These are phyloP conservation scores for Lissocephala sabroskyi DNA, from an alignment of 2,888 invertebrate genomes.

Conservation along the genomic window DNA sequence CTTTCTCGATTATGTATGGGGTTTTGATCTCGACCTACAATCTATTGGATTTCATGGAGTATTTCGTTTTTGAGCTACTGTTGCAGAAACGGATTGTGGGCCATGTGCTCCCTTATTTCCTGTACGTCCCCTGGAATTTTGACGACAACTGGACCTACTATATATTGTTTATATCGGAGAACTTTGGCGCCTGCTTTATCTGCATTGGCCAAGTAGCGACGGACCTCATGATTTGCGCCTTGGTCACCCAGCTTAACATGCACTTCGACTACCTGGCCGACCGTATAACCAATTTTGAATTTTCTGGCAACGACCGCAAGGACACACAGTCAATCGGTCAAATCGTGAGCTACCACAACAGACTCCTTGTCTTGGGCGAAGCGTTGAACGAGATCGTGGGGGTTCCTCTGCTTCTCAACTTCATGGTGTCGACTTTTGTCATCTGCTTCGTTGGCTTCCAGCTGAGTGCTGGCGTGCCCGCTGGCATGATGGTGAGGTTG, in stretches of 20 bases:
- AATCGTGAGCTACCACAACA: conserved; percentile 29
- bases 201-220: conserved; percentile 51
- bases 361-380: conserved; percentile 38
- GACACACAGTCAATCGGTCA: conserved; percentile 8
- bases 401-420: conserved; percentile 58
- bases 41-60: conserved; percentile 37
- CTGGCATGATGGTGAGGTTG: conserved; percentile 38
- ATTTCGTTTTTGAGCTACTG: conserved; percentile 20
- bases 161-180: conserved; percentile 38
- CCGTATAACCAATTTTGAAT: conserved; percentile 20
- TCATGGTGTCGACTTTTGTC: conserved; percentile 55
- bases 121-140: conserved; percentile 51
- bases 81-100: conserved; percentile 21
- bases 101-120: conserved; percentile 40
- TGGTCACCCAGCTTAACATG: conserved; percentile 63
- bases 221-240: conserved; percentile 58
- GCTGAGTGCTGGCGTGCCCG: conserved; percentile 41
- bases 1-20: conserved; percentile 52
- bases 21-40: conserved; percentile 56
- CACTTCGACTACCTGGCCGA: conserved; percentile 56
- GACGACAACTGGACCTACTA: conserved; percentile 33
- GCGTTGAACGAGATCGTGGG: conserved; percentile 63
- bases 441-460: conserved; percentile 69
- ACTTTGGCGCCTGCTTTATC: conserved; percentile 49
- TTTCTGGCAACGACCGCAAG: conserved; percentile 13